These are phyloP conservation scores for Caenorhabditis sinica DNA, from an alignment of 2,888 invertebrate species.

Conservation along the genomic window DNA sequence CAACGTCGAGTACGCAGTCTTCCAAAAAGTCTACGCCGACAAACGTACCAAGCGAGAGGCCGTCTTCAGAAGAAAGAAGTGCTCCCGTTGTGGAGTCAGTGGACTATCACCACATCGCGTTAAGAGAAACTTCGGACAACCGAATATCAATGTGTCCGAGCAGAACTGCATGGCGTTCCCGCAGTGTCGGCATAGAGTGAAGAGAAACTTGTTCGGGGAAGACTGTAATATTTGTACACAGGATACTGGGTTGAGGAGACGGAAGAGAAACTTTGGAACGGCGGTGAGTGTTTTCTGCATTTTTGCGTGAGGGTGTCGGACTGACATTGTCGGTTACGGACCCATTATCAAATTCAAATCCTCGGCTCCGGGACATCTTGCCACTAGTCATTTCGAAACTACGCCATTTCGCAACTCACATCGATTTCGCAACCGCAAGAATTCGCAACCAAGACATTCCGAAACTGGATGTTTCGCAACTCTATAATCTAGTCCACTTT, in stretches of 20 bases:
- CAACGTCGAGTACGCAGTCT: slow-evolving; percentile 76
- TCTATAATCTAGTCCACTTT: no score
- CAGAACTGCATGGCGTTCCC: slow-evolving; percentile 80
- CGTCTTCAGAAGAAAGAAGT: slow-evolving; percentile 71
- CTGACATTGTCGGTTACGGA: no score
- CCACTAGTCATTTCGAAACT: no score
- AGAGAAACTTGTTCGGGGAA: slow-evolving; percentile 75
- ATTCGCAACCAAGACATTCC: no score
- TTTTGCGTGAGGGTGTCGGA: no score
- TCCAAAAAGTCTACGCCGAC: slow-evolving; percentile 77
- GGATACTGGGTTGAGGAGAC: slow-evolving; percentile 63
- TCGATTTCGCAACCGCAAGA: no score
- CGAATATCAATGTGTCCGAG: slow-evolving; percentile 80
- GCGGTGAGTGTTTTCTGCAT: slow-evolving; percentile 52
- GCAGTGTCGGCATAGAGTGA: slow-evolving; percentile 77
- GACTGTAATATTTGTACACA: slow-evolving; percentile 80
- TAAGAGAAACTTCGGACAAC: slow-evolving; percentile 78
- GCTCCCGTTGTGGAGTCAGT: slow-evolving; percentile 67
- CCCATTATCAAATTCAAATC: no score
- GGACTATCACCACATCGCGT: slow-evolving; percentile 64
- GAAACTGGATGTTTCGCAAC: no score
- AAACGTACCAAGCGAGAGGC: slow-evolving; percentile 76
- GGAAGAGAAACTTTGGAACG: slow-evolving; percentile 74
- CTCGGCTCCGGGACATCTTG: no score
- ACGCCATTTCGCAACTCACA: no score